Percentiles rank a stretch among this genome's conserved stretches.
phyloP scores from a whole-genome alignment of 1,140 invertebrate genomes.

The Diprion similis region DNA sequence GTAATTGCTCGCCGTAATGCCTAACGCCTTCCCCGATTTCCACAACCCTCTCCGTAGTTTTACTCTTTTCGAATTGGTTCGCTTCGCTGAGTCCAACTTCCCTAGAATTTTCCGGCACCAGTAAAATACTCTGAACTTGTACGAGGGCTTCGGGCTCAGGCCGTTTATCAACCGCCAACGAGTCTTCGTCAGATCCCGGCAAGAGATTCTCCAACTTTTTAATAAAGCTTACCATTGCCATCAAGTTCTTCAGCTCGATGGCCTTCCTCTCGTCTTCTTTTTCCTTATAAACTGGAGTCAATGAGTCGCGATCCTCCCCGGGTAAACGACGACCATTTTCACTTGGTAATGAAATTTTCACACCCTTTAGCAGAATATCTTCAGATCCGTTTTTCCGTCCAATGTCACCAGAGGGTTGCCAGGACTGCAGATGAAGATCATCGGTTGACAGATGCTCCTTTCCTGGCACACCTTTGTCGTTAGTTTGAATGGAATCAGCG shows the following conservation, averaged over 20 bases:
- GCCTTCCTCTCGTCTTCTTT: constrained; percentile 6
- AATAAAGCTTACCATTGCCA: constrained; percentile 26
- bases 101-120: not conserved
- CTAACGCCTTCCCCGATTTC: constrained; percentile 22
- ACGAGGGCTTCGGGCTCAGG: constrained; percentile 17
- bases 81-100: not conserved
- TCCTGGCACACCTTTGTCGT: not conserved
- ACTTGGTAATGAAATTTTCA: not conserved
- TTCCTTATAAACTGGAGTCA: not conserved
- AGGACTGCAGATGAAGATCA: not conserved
- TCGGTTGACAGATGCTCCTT: not conserved
- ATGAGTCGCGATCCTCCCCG: not conserved
- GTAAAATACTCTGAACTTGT: constrained; percentile 22
- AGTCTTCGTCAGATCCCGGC: not conserved
- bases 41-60: constrained; percentile 12
- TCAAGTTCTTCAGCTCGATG: constrained; percentile 20
- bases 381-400: not conserved
- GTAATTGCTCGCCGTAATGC: constrained; percentile 1
- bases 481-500: not conserved
- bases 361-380: not conserved
- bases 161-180: not conserved
- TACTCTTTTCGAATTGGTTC: not conserved
- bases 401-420: not conserved
- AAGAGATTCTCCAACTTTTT: constrained; percentile 21
- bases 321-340: not conserved